Evolutionary conservation across 2,797 vertebrate species (phyloP).

Genomic region (Eidolon dupreanum): DNA sequence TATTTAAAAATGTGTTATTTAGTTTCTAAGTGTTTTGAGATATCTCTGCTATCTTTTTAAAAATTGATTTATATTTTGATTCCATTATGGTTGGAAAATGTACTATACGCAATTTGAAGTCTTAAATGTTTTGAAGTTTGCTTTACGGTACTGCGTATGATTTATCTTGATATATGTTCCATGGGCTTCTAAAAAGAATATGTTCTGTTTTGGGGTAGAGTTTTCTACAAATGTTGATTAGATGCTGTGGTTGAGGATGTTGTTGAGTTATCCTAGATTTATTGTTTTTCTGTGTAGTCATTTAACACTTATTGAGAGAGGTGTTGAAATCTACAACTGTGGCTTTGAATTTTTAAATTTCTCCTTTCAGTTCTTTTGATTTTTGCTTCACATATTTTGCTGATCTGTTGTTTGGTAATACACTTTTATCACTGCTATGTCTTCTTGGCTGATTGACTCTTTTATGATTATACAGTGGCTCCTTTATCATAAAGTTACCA

Average conservation of each 20-base stretch:
- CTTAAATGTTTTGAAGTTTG: neutral
- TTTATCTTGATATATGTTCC: neutral
- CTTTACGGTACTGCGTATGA: neutral
- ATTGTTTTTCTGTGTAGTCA: neutral
- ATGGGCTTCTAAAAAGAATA: neutral
- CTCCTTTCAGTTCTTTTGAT: neutral
- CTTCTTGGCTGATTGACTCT: neutral
- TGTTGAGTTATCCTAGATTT: neutral
- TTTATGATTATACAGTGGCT: too few relatives aligned
- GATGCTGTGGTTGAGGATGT: neutral
- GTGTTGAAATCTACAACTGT: neutral
- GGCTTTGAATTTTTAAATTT: neutral
- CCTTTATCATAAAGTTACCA: neutral
- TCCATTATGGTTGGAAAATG: neutral
- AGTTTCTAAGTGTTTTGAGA: neutral
- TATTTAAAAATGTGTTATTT: neutral
- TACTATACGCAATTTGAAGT: neutral
- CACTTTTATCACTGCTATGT: neutral
- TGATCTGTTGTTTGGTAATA: neutral
- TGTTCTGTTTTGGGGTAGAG: neutral
- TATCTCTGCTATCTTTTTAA: neutral
- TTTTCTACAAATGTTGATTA: neutral
- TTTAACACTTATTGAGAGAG: neutral
- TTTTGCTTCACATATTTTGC: neutral
- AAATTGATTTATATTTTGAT: neutral